Evolutionary conservation across 64 coral and sea anemone species (phyloP), one percentile per base, ranked within the genome.

Genomic region (Stichodactyla mertensii): DNA sequence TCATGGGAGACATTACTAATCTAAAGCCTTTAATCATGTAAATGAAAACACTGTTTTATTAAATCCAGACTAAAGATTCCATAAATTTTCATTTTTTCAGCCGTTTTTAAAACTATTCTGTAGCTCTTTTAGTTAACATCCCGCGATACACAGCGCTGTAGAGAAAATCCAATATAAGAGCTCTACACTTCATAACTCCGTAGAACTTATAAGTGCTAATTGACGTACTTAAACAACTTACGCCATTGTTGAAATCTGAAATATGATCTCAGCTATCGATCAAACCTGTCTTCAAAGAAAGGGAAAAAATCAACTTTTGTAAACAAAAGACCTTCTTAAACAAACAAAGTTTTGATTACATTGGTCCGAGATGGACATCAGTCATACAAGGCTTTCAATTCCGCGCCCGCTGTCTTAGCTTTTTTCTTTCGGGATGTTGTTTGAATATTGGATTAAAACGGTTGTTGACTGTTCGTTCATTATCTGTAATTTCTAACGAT

Each of bases 361-460:
- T 74, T 74, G 7, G 69, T 31, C 11, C 9, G 0, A 14, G 6
- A 53, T 4, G 51, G 18, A 20, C 6, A 51, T 81, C 78, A 81
- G 13, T 81, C 19, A 16, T 55, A 18, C 19, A 8, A 53, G 4
- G 15, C 0, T 15, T 5, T 8, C 15, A 51, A 13, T 20, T 81
- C 53, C 53, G 53, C 52, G 26, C 22, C 69, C 69, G 1, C 36
- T 45, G 36, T 2, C 3, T 22, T 19, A 31, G 13, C 13, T 52
- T 15, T 20, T 81, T 51, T 52, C 14, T 8, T 54, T 5, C 78
- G 78, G 22, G 36, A 1, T 20, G 4, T 81, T 81, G 78, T 81
- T 81, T 81, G 78, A 4, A 18, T 52, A 81, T 81, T 52, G 78
- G 78, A 81, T 81, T 81, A 81, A 81, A 28, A 55, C 19, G 4